Evolutionary conservation across 2,113 vertebrate species (phyloP).

Genomic region (Gnathonemus longibarbis): DNA sequence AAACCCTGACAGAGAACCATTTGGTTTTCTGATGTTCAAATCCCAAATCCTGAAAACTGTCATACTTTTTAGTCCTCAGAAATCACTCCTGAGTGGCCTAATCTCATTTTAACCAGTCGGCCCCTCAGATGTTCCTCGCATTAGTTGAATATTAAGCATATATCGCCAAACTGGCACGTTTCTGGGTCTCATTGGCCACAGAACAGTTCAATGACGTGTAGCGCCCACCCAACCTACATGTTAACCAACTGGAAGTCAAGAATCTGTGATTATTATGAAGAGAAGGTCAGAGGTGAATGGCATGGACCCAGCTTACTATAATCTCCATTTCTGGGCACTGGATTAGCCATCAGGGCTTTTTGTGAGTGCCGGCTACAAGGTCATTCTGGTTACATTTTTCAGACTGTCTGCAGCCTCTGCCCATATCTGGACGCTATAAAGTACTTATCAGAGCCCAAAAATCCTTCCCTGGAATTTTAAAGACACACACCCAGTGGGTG

Average conservation of each 20-base stretch:
- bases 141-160: not conserved
- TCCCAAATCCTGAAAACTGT: not conserved
- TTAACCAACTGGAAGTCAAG: not conserved
- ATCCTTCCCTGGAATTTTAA: no score
- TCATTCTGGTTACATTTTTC: no score
- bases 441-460: no score
- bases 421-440: no score
- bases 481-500: no score
- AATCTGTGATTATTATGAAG: not conserved
- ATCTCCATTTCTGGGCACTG: not conserved
- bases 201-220: not conserved
- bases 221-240: not conserved
- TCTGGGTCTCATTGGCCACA: not conserved
- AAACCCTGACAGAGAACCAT: not conserved
- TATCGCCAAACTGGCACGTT: not conserved
- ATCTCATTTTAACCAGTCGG: not conserved
- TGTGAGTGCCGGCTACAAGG: no score
- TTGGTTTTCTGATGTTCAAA: not conserved
- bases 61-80: not conserved
- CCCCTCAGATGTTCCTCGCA: not conserved
- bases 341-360: not conserved
- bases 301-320: no score
- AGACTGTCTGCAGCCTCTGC: no score
- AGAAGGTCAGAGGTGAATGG: not conserved
- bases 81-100: not conserved